phyloP scores from a whole-genome alignment of 2,888 invertebrate genomes.

The Schizotus pectinicornis region DNA sequence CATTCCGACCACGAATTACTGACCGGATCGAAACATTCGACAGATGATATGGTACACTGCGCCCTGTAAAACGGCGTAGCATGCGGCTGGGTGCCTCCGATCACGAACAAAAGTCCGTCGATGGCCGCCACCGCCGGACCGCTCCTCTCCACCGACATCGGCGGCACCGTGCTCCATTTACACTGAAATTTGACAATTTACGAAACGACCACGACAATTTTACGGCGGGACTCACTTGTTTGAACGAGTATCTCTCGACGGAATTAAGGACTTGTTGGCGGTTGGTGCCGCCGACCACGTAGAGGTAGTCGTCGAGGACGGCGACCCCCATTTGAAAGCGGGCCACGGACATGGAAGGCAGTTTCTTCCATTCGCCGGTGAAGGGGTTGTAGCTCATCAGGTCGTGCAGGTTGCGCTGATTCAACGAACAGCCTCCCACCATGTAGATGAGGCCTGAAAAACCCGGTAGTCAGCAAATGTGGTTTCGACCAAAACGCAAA shows the following conservation, averaged over 20 bases:
- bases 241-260: constrained; percentile 83
- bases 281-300: constrained; percentile 89
- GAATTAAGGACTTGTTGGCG: constrained; percentile 80
- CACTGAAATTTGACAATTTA: constrained; percentile 60
- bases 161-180: constrained; percentile 78
- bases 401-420: constrained; percentile 80
- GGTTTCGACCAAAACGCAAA: no score
- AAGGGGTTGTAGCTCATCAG: constrained; percentile 81
- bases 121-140: constrained; percentile 86
- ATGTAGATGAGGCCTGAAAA: constrained; percentile 80
- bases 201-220: neutral
- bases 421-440: constrained; percentile 87
- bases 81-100: constrained; percentile 84
- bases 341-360: constrained; percentile 80
- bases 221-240: constrained; percentile 65
- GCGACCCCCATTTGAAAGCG: constrained; percentile 90
- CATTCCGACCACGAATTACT: constrained; percentile 79
- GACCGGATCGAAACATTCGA: constrained; percentile 84
- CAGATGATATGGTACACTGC: constrained; percentile 81
- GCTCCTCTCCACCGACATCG: constrained; percentile 76
- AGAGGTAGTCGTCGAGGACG: constrained; percentile 81
- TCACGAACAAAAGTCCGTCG: constrained; percentile 81
- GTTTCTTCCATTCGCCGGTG: constrained; percentile 77
- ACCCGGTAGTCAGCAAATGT: constrained; percentile 18
- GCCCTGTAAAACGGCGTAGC: constrained; percentile 84